Conservation (phyloP, 1,140 invertebrate species). For the Oncopeltus fasciatus region DNA sequence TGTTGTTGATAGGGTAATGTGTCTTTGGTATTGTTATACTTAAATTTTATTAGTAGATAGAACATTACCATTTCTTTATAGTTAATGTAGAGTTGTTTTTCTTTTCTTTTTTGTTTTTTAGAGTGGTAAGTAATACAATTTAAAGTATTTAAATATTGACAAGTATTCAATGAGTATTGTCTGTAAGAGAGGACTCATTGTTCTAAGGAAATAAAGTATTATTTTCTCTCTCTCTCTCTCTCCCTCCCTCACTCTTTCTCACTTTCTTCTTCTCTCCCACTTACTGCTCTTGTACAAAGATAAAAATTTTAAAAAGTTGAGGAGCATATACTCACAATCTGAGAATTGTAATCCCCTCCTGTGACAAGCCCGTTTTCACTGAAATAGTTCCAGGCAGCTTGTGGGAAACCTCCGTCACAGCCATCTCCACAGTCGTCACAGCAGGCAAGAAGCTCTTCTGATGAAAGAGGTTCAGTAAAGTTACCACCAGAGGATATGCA, state of each 20-base stretch:
- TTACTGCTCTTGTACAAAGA: neutral
- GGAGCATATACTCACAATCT: neutral
- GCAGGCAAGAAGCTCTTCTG: constrained; percentile 76
- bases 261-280: too few relatives aligned
- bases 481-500: constrained; percentile 71
- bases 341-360: constrained; percentile 51
- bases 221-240: too few relatives aligned
- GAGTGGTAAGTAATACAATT: too few relatives aligned
- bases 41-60: too few relatives aligned
- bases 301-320: neutral
- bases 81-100: too few relatives aligned
- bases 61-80: too few relatives aligned
- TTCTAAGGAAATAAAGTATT: too few relatives aligned
- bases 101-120: too few relatives aligned
- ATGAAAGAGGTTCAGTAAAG: constrained; percentile 59
- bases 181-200: neutral
- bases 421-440: constrained; percentile 72
- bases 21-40: too few relatives aligned
- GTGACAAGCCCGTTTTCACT: constrained; percentile 62
- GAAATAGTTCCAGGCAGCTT: constrained; percentile 75
- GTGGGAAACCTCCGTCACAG: constrained; percentile 69
- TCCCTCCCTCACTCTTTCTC: too few relatives aligned
- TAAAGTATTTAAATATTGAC: too few relatives aligned
- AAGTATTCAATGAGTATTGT: neutral
- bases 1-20: too few relatives aligned